Conservation (phyloP, 2,888 invertebrate species). For the Chrysopilus asiliformis region DNA sequence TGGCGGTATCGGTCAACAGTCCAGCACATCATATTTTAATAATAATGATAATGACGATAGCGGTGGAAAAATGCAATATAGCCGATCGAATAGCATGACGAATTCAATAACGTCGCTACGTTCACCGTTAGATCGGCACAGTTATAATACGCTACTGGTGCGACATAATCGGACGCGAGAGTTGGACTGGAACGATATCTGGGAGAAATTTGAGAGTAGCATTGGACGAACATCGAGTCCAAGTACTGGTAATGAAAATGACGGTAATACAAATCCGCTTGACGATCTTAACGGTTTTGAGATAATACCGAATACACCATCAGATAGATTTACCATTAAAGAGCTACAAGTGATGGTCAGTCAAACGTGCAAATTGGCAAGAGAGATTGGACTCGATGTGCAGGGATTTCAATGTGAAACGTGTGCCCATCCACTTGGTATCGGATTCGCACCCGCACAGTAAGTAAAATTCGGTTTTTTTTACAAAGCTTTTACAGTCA, state of each 20-base stretch:
- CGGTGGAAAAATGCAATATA: not conserved
- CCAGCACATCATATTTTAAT: not conserved
- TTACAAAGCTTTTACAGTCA: too few species aligned
- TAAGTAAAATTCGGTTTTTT: conserved; percentile 17
- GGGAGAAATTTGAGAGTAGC: conserved; percentile 33
- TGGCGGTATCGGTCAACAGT: not conserved
- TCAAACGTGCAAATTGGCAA: conserved; percentile 52
- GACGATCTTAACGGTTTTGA: conserved; percentile 38
- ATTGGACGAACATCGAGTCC: conserved; percentile 31
- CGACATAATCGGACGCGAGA: conserved; percentile 29
- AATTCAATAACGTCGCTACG: conserved; percentile 22
- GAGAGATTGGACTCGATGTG: conserved; percentile 67
- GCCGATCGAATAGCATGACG: conserved; percentile 29
- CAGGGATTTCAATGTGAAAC: conserved; percentile 76
- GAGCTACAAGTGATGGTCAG: conserved; percentile 48
- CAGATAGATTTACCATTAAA: conserved; percentile 40
- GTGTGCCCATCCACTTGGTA: conserved; percentile 44
- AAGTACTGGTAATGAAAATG: conserved; percentile 25
- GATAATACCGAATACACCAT: conserved; percentile 40
- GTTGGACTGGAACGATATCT: conserved; percentile 43
- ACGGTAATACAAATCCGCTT: not conserved
- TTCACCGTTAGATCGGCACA: conserved; percentile 27
- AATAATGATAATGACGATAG: too few species aligned
- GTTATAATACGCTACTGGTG: conserved; percentile 30
- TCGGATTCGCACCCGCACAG: conserved; percentile 45